Conservation (phyloP, 2,113 vertebrate species). For the Fulmarus glacialis region DNA sequence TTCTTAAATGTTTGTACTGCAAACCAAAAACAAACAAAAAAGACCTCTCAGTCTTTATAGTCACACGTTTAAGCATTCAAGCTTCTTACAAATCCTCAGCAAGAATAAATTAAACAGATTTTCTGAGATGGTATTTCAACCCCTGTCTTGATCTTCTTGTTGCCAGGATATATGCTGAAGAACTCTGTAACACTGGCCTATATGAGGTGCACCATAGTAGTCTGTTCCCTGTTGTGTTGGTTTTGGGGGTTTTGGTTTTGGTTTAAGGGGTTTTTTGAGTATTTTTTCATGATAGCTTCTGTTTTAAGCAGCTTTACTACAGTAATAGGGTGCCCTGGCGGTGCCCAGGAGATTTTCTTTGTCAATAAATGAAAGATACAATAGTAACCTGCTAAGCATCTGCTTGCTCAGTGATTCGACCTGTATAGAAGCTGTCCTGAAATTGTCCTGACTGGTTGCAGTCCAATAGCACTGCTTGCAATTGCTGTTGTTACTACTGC, state of each 20-base stretch:
- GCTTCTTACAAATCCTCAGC: background rate
- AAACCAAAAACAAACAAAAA: background rate
- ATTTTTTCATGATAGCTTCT: background rate
- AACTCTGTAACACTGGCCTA: background rate
- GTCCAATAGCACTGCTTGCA: background rate
- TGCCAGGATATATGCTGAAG: background rate
- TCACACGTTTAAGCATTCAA: background rate
- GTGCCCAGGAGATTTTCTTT: background rate
- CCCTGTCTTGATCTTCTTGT: background rate
- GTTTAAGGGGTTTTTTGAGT: background rate
- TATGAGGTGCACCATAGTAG: background rate
- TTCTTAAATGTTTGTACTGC: background rate
- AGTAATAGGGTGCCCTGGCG: background rate
- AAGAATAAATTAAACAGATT: background rate
- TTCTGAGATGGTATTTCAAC: background rate
- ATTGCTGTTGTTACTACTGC: slow-evolving; percentile 3
- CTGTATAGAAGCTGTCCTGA: background rate
- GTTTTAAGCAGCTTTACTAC: slow-evolving; percentile 14
- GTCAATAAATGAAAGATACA: slow-evolving; percentile 16
- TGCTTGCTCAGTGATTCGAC: slow-evolving; percentile 30
- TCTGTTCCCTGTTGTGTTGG: background rate
- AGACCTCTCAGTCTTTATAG: background rate
- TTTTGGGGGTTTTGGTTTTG: accelerated
- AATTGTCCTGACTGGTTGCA: slow-evolving; percentile 29
- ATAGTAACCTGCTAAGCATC: background rate